Conservation (phyloP, 2,113 vertebrate species). For the Oceanites oceanicus region DNA sequence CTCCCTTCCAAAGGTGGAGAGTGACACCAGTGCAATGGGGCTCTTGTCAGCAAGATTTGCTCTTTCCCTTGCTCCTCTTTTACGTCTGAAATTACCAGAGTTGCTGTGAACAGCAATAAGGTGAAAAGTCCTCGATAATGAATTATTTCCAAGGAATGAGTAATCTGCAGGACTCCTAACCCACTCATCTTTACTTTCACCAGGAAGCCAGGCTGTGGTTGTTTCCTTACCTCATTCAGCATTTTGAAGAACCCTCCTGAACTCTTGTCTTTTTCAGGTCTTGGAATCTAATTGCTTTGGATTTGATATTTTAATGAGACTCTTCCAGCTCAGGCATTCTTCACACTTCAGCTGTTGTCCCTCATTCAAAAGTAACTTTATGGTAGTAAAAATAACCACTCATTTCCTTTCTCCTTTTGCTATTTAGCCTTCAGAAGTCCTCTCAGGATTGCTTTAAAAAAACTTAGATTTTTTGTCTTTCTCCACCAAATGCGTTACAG, state of each 20-base stretch:
- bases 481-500: not conserved
- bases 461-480: not conserved
- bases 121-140: conserved; percentile 14
- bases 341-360: not conserved
- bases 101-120: not conserved
- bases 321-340: not conserved
- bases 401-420: not conserved
- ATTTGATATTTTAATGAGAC: conserved; percentile 6
- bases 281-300: not conserved
- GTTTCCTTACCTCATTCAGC: not conserved
- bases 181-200: not conserved
- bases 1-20: not conserved
- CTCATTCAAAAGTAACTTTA: not conserved
- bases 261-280: not conserved
- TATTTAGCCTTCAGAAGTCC: not conserved
- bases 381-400: not conserved
- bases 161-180: not conserved
- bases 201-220: not conserved
- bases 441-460: not conserved
- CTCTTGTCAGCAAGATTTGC: not conserved
- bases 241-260: not conserved
- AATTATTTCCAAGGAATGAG: not conserved
- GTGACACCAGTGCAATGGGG: not conserved
- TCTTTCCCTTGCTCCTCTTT: not conserved
- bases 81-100: not conserved